Evolutionary conservation across 2,888 invertebrate species (phyloP), one percentile per base, ranked within the genome.

Genomic region (Acanthococcus lagerstroemiae): DNA sequence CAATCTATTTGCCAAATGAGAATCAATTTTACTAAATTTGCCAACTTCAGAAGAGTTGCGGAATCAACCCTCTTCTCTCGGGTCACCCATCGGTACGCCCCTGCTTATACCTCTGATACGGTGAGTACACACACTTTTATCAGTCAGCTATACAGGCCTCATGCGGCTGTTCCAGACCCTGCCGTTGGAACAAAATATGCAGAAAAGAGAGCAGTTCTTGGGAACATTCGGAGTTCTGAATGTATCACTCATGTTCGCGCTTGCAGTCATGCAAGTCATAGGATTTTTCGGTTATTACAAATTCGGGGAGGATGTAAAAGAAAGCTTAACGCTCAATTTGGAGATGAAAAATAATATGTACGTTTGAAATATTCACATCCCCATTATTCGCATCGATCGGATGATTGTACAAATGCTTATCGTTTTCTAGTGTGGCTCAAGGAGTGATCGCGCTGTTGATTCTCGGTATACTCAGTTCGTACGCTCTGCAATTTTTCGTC

Each of bases 111-210:
- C n/a, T n/a, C n/a, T n/a, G n/a, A n/a, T n/a, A n/a, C n/a, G n/a
- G n/a, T n/a, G n/a, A n/a, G n/a, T n/a, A n/a, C n/a, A n/a, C n/a
- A n/a, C n/a, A n/a, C n/a, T n/a, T n/a, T n/a, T n/a, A n/a, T n/a
- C n/a, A n/a, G n/a, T n/a, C n/a, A n/a, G n/a, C n/a, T n/a, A n/a
- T n/a, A n/a, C n/a, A n/a, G n/a, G n/a, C n/a, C n/a, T n/a, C n/a
- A n/a, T n/a, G n/a, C n/a, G n/a, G 37, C n/a, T 37, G n/a, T 37
- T 22, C 6, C 74, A 92, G 90, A 87, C 95, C n/a, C 78, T 97
- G 68, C 96, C 96, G 0, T 76, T 97, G 71, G 90, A 95, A 78
- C 93, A 91, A 74, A 88, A 91, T 74, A 95, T 96, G 95, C 83
- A 80, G 69, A 80, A 82, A 17, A 90, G 91, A 0, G 79, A 82